phyloP scores from a whole-genome alignment of 2,113 vertebrate species.

The Mustela lutreola region DNA sequence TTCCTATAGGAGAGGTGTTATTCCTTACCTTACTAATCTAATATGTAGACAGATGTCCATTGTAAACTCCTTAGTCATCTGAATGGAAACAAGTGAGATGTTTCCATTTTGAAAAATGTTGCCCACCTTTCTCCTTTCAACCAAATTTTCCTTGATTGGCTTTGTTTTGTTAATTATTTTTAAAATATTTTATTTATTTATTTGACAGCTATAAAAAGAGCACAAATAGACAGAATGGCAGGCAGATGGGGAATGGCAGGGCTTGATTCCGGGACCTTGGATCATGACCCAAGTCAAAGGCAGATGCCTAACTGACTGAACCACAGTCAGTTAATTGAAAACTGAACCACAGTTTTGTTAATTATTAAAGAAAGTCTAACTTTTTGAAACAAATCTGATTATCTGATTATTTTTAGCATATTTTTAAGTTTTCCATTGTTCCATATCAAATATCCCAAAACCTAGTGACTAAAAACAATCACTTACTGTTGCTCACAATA shows the following conservation, averaged over 20 bases:
- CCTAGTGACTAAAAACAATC: background rate
- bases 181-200: too few species aligned
- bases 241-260: too few species aligned
- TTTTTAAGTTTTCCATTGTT: background rate
- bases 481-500: background rate
- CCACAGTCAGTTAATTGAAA: too few species aligned
- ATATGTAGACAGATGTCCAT: background rate
- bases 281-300: too few species aligned
- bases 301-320: too few species aligned
- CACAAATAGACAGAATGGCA: too few species aligned
- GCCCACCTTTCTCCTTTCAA: background rate
- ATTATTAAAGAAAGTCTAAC: background rate
- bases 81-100: background rate
- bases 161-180: conserved; percentile 4
- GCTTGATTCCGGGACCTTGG: too few species aligned
- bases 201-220: too few species aligned
- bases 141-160: background rate
- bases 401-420: background rate
- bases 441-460: background rate
- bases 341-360: too few species aligned
- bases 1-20: background rate
- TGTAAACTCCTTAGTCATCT: background rate
- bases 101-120: background rate
- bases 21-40: background rate
- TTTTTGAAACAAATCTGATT: background rate